Evolutionary conservation across 1,140 invertebrate genomes (phyloP).

Genomic region (Melipona quadrifasciata): DNA sequence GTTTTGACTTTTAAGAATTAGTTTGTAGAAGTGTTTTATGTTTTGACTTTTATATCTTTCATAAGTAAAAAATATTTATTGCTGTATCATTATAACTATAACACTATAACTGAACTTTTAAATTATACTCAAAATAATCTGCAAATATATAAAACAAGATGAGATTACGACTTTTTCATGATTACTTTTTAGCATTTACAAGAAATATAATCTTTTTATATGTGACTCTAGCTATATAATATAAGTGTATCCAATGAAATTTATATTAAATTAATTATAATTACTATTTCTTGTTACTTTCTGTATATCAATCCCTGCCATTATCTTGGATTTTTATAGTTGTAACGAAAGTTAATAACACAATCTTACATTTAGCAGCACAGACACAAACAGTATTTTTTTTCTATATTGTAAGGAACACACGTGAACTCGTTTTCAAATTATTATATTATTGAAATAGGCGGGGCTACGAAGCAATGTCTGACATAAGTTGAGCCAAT

Average conservation of each 20-base stretch:
- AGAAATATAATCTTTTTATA: conserved; percentile 33
- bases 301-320: conserved; percentile 65
- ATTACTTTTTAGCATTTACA: conserved; percentile 58
- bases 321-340: conserved; percentile 58
- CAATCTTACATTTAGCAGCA: conserved; percentile 73
- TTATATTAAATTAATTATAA: conserved; percentile 62
- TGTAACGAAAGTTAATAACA: conserved; percentile 68
- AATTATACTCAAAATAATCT: conserved; percentile 46
- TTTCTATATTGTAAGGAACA: conserved; percentile 70
- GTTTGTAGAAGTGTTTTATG: conserved; percentile 16
- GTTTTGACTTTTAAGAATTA: conserved; percentile 23
- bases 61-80: conserved; percentile 34
- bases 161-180: conserved; percentile 34
- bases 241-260: conserved; percentile 50
- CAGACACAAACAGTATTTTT: conserved; percentile 71
- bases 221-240: conserved; percentile 50
- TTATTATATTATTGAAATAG: conserved; percentile 59
- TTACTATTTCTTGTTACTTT: conserved; percentile 62
- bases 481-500: conserved; percentile 81
- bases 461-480: conserved; percentile 81
- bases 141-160: conserved; percentile 41
- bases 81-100: conserved; percentile 39
- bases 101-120: conserved; percentile 54
- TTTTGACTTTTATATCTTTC: conserved; percentile 5
- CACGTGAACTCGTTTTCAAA: conserved; percentile 62